phyloP scores from a whole-genome alignment of 2,888 invertebrate species.

The Trissoscelio sp. region DNA sequence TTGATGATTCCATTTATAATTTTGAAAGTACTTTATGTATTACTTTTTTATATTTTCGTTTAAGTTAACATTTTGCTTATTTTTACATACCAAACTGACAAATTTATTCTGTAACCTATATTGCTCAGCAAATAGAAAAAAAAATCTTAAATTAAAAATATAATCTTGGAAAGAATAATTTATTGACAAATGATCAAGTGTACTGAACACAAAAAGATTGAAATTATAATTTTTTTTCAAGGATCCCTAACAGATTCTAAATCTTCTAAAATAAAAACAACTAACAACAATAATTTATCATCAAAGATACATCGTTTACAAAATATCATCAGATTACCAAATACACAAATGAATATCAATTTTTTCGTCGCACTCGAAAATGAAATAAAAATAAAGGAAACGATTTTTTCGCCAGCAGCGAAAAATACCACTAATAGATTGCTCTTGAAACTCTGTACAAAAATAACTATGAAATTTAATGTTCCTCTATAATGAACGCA shows the following conservation, averaged over 20 bases:
- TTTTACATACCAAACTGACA: not conserved
- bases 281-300: too few species aligned
- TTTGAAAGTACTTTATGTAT: not conserved
- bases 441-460: constrained; percentile 24
- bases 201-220: not conserved
- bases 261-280: too few species aligned
- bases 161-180: not conserved
- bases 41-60: not conserved
- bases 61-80: not conserved
- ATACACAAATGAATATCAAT: too few species aligned
- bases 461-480: constrained; percentile 49
- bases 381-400: constrained; percentile 31
- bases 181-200: not conserved
- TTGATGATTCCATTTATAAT: too few species aligned
- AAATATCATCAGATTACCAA: not conserved
- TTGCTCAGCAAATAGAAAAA: not conserved
- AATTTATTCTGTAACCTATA: not conserved
- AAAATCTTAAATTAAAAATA: not conserved
- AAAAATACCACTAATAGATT: constrained; percentile 33
- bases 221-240: too few species aligned
- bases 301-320: too few species aligned
- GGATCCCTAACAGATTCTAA: too few species aligned
- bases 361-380: not conserved
- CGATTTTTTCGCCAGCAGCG: constrained; percentile 11
- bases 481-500: constrained; percentile 43